Conservation (phyloP, 2,113 vertebrate species). For the Rhinopomastus cyanomelas region DNA sequence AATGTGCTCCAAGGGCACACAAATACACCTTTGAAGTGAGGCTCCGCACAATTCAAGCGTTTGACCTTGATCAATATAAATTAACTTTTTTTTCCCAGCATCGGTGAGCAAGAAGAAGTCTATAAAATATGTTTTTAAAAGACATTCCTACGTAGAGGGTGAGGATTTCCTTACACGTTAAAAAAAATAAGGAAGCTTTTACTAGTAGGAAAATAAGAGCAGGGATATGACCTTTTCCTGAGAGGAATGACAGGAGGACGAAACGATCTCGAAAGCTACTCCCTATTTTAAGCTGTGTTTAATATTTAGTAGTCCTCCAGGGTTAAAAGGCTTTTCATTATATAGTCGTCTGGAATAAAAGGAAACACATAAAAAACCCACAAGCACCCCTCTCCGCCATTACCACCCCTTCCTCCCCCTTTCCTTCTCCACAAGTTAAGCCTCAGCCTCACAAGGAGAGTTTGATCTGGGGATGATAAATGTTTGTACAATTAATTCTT, state of each 20-base stretch:
- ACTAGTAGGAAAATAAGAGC: constrained; percentile 26
- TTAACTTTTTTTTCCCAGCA: not conserved
- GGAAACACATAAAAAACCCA: constrained; percentile 37
- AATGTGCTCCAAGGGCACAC: constrained; percentile 51
- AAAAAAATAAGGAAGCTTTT: constrained; percentile 2
- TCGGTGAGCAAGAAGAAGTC: not conserved
- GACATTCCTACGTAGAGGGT: not conserved
- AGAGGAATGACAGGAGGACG: constrained; percentile 2
- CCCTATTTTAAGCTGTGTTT: constrained; percentile 5
- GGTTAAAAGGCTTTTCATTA: constrained; percentile 14
- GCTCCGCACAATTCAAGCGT: constrained; percentile 28
- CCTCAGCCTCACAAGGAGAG: constrained; percentile 21
- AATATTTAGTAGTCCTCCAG: constrained; percentile 40
- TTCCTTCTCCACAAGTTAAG: not conserved
- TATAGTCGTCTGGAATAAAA: constrained; percentile 23
- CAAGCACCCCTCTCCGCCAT: constrained; percentile 3
- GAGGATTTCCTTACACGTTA: constrained; percentile 54
- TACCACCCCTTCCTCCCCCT: constrained; percentile 4
- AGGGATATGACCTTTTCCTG: constrained; percentile 41
- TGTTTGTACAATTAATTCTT: constrained; percentile 60
- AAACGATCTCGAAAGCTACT: not conserved
- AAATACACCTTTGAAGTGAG: constrained; percentile 63
- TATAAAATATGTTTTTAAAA: constrained; percentile 17
- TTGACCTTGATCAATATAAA: constrained; percentile 46
- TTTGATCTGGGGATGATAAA: constrained; percentile 52